These are phyloP conservation scores for Bombus soroeensis DNA, from an alignment of 1,140 invertebrate species.

Conservation along the genomic window DNA sequence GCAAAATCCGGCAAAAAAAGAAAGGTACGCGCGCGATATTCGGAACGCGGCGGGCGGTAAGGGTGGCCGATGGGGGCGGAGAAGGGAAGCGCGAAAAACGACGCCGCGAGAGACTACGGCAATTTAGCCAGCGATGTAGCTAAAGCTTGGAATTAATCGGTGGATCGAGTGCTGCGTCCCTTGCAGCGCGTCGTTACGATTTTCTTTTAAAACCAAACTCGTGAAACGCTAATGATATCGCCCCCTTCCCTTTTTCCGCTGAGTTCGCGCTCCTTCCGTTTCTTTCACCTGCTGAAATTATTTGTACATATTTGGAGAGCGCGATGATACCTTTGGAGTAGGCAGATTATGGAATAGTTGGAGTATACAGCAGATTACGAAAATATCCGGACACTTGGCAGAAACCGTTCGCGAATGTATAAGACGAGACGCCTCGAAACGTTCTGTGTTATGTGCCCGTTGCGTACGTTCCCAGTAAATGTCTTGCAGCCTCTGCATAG, in stretches of 20 bases:
- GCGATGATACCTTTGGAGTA: background rate
- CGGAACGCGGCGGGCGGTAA: background rate
- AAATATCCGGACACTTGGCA: too few species aligned
- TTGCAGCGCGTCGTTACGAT: conserved; percentile 26
- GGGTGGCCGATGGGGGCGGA: background rate
- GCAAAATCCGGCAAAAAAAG: conserved; percentile 42
- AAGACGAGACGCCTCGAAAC: too few species aligned
- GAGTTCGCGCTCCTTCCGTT: background rate
- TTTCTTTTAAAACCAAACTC: conserved; percentile 22
- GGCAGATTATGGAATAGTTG: background rate
- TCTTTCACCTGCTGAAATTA: background rate
- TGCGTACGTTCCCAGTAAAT: too few species aligned
- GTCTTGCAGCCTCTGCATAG: too few species aligned
- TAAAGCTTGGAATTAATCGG: conserved; percentile 29
- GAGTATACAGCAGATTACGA: too few species aligned
- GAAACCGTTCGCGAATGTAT: too few species aligned
- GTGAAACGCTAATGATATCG: conserved; percentile 36
- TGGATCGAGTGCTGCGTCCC: conserved; percentile 16
- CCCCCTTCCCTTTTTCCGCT: background rate
- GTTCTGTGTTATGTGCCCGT: too few species aligned
- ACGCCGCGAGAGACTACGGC: conserved; percentile 45
- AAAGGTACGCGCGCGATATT: conserved; percentile 35
- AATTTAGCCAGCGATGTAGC: conserved; percentile 39
- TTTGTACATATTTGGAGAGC: background rate
- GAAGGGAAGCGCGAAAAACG: conserved; percentile 28